Percentiles rank a stretch among this genome's conserved stretches.
Evolutionary conservation across 2,888 invertebrate genomes (phyloP).

Genomic region (Erannis defoliaria): DNA sequence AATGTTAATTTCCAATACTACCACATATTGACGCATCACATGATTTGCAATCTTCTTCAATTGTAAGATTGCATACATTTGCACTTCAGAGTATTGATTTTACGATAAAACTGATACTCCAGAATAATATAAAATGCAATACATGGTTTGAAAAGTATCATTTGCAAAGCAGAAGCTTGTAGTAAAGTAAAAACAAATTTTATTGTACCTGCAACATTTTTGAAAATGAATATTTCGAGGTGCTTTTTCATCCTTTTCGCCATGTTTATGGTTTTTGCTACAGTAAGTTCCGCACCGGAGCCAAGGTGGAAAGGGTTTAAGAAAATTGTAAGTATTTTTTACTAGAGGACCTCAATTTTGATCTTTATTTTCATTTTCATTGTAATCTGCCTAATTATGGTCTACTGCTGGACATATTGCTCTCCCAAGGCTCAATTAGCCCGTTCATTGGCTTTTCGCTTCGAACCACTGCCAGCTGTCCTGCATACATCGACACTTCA

Average conservation of each 20-base stretch:
- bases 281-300: conserved; percentile 55
- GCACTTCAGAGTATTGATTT: conserved; percentile 7
- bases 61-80: neutral
- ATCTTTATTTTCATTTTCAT: neutral
- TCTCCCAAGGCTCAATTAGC: too few relatives aligned
- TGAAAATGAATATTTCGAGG: conserved; percentile 60
- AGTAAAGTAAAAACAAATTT: neutral
- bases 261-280: conserved; percentile 49
- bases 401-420: too few relatives aligned
- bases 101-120: conserved; percentile 5
- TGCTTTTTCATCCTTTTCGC: conserved; percentile 61
- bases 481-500: too few relatives aligned
- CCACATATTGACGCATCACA: neutral
- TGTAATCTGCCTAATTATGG: neutral
- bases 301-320: conserved; percentile 65
- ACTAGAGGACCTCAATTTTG: neutral
- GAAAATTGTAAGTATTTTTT: conserved; percentile 60
- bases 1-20: too few relatives aligned
- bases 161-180: neutral
- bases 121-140: conserved; percentile 13
- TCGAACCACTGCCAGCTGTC: too few relatives aligned
- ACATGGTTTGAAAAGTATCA: neutral
- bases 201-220: too few relatives aligned
- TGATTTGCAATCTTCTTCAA: neutral
- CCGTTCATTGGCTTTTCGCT: neutral